Conservation (phyloP, 2,113 vertebrate genomes). For the Vidua macroura region DNA sequence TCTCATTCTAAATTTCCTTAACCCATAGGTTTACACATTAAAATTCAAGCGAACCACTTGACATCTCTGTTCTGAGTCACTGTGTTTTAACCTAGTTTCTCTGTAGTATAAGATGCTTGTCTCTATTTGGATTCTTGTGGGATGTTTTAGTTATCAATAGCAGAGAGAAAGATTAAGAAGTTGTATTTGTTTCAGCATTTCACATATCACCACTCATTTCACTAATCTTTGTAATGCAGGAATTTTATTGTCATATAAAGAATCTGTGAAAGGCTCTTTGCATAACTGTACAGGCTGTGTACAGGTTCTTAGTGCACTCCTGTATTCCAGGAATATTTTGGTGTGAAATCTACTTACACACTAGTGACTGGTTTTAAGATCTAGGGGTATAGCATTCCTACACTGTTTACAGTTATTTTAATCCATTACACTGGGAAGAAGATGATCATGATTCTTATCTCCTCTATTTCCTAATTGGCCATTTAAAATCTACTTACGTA, state of each 20-base stretch:
- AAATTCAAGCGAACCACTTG: neutral
- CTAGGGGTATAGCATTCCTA: neutral
- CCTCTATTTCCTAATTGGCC: neutral
- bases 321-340: neutral
- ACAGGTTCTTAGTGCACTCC: neutral
- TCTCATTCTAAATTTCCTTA: neutral
- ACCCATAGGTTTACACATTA: neutral
- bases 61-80: neutral
- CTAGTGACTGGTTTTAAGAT: neutral
- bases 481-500: neutral
- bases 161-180: neutral
- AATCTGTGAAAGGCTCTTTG: neutral
- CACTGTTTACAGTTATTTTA: neutral
- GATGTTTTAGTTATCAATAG: neutral
- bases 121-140: neutral
- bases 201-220: neutral
- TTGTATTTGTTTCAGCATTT: neutral
- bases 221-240: neutral
- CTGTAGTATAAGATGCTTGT: neutral
- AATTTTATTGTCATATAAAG: neutral
- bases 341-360: neutral
- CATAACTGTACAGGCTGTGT: neutral
- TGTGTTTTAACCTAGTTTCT: neutral
- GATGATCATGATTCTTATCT: neutral
- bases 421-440: neutral